Evolutionary conservation across 2,888 invertebrate genomes (phyloP).

Genomic region (Caenorhabditis drosophilae): DNA sequence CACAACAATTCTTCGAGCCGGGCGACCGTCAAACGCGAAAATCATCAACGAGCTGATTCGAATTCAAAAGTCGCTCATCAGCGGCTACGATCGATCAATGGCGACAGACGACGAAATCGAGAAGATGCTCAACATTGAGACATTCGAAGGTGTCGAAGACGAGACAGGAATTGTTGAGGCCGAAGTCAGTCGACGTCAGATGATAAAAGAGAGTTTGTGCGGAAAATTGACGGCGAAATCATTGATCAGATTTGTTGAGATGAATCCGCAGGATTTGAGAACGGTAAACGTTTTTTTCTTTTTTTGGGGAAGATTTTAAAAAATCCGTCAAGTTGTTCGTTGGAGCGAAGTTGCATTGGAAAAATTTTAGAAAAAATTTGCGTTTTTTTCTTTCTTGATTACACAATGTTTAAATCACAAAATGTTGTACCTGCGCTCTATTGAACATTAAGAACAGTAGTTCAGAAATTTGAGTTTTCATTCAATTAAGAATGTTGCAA

Average conservation of each 20-base stretch:
- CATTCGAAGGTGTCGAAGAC: slow-evolving; percentile 8
- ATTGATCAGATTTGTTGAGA: slow-evolving; percentile 21
- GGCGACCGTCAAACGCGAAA: slow-evolving; percentile 37
- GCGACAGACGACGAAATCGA: slow-evolving; percentile 25
- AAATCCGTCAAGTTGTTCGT: too few relatives aligned
- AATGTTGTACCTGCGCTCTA: too few relatives aligned
- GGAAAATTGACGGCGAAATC: slow-evolving; percentile 13
- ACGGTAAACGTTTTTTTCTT: slow-evolving; percentile 3
- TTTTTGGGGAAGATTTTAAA: too few relatives aligned
- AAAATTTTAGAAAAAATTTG: too few relatives aligned
- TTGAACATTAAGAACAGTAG: background rate
- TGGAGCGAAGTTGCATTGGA: too few relatives aligned
- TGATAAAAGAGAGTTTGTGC: slow-evolving; percentile 4
- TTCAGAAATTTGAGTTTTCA: background rate
- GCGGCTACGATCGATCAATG: slow-evolving; percentile 13
- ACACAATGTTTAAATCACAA: too few relatives aligned
- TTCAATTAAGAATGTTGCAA: background rate
- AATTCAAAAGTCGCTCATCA: slow-evolving; percentile 38
- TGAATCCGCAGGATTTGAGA: slow-evolving; percentile 27
- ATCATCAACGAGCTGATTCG: slow-evolving; percentile 46
- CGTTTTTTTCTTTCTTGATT: too few relatives aligned
- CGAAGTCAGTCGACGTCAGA: slow-evolving; percentile 4
- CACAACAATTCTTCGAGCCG: slow-evolving; percentile 39
- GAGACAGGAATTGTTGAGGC: slow-evolving; percentile 9
- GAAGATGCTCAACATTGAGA: slow-evolving; percentile 21